These are phyloP conservation scores for honey bee (Apis mellifera) DNA, from an alignment of 1,140 invertebrate genomes.

Conservation along the genomic window Amel_HAv3.1 CM009943.2:5162501-5163000, in stretches of 20 bases:
- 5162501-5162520: background rate
- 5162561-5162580: conserved; percentile 46
- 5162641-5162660: background rate
- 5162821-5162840: background rate
- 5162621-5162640: background rate
- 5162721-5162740: too few relatives aligned
- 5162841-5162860: background rate
- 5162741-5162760: too few relatives aligned
- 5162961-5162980: conserved; percentile 20
- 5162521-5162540: conserved; percentile 9
- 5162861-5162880: background rate
- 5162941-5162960: background rate
- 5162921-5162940: background rate
- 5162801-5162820: background rate
- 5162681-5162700: too few relatives aligned
- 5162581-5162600: conserved; percentile 11
- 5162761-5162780: too few relatives aligned
- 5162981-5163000: conserved; percentile 3
- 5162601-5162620: conserved; percentile 18
- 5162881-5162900: background rate
- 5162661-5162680: background rate
- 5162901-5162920: background rate
- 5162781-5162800: background rate
- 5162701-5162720: background rate
- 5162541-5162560: conserved; percentile 37